Evolutionary conservation across 2,113 vertebrate species (phyloP).

Genomic region (Alosa alosa): DNA sequence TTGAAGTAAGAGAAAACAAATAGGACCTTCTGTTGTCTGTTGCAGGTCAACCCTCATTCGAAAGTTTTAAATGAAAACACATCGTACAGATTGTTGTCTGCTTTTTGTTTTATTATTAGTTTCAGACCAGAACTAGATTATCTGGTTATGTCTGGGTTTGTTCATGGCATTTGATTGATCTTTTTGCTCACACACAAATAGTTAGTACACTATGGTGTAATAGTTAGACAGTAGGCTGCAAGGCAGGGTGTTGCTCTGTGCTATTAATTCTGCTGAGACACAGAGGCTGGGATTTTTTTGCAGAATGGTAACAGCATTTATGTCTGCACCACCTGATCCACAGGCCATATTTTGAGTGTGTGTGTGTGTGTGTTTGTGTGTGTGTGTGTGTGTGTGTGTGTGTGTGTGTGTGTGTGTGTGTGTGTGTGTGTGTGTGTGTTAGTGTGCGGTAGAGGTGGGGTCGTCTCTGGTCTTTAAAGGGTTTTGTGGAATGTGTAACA

Average conservation of each 20-base stretch:
- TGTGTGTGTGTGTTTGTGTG: background rate
- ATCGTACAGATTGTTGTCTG: background rate
- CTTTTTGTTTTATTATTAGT: background rate
- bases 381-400: background rate
- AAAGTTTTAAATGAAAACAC: background rate
- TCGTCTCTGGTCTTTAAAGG: constrained; percentile 67
- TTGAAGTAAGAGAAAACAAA: background rate
- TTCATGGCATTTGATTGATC: background rate
- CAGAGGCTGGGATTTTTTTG: background rate
- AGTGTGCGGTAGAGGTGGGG: constrained; percentile 26
- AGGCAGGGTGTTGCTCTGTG: background rate
- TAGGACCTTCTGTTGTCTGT: background rate
- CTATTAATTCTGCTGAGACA: background rate
- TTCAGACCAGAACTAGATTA: background rate
- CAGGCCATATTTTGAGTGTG: constrained; percentile 51
- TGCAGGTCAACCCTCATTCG: background rate
- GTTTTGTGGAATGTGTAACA: constrained; percentile 74
- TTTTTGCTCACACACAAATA: background rate
- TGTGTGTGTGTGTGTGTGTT: background rate
- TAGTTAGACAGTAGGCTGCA: background rate
- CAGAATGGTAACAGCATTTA: background rate
- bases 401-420: background rate
- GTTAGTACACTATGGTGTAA: no score
- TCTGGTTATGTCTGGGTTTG: background rate
- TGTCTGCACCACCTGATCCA: constrained; percentile 47